Percentiles rank a stretch among this genome's conserved stretches.
phyloP scores from a whole-genome alignment of 2,888 invertebrate genomes.

The Dastarcus helophoroides region DNA sequence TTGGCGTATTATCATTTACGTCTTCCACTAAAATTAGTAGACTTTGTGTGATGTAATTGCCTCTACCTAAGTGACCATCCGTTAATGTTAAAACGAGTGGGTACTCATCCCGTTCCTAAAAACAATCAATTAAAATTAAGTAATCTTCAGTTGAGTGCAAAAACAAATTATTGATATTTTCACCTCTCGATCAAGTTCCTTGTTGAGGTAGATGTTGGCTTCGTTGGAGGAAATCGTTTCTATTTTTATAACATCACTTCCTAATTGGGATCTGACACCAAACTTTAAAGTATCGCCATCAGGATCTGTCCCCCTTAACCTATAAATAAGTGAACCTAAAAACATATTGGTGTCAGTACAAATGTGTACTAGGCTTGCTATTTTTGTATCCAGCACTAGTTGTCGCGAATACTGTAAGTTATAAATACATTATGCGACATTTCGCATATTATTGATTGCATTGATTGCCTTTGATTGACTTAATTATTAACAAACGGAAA shows the following conservation, averaged over 20 bases:
- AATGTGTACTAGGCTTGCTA: too few relatives aligned
- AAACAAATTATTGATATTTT: too few relatives aligned
- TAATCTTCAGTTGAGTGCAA: conserved; percentile 1
- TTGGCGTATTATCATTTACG: conserved; percentile 82
- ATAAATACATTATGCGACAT: too few relatives aligned
- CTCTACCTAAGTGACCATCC: conserved; percentile 76
- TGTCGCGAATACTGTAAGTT: too few relatives aligned
- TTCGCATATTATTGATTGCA: too few relatives aligned
- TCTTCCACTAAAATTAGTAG: conserved; percentile 81
- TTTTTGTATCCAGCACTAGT: too few relatives aligned
- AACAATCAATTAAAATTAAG: neutral
- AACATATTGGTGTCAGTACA: too few relatives aligned
- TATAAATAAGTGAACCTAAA: conserved; percentile 69
- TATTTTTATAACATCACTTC: conserved; percentile 73
- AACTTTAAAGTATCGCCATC: conserved; percentile 77
- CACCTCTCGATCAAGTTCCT: conserved; percentile 85
- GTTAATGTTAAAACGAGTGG: conserved; percentile 78
- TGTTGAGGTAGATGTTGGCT: conserved; percentile 78
- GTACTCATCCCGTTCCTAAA: conserved; percentile 75
- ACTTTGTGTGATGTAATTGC: conserved; percentile 82
- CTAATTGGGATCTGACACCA: conserved; percentile 68
- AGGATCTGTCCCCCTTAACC: conserved; percentile 69
- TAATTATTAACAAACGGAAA: too few relatives aligned
- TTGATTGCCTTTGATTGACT: too few relatives aligned
- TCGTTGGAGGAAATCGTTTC: conserved; percentile 70